Base-by-base conservation (phyloP, 2,797 vertebrate species). In the Iguana delicatissima region DNA sequence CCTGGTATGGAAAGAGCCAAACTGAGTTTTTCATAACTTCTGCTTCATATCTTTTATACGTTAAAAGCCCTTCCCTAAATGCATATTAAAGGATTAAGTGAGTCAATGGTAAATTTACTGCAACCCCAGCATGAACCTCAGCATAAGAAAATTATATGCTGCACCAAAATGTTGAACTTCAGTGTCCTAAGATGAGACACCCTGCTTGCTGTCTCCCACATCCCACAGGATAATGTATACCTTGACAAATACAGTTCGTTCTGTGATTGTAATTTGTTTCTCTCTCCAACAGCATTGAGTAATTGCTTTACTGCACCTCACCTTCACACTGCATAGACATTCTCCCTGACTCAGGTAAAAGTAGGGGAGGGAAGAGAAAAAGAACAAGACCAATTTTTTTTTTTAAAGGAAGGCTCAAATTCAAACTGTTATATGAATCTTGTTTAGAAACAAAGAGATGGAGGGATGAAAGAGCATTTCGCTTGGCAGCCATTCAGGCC, bases 11-110 rank as follows among this genome's bases (percentile, higher is more conserved):
- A 93, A 95, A 89, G 38, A 35, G 80, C 84, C 42, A 89, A 93
- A 1, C 32, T 67, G 35, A 92, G 80, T 93, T 94, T 95, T 87
- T 77, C 91, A 88, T 74, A 95, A 96, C 94, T 93, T 80, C 73
- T 92, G 87, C 88, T 92, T 50, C 8, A 67, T 72, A 77, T 92
- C 94, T 55, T 92, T 96, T 93, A 92, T 84, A 73, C 80, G 69
- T 92, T 82, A 93, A 94, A 93, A 95, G 83, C 18, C 82, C n/a
- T 88, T 89, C 69, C 80, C 82, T 87, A 92, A 80, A 50, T 67
- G 92, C 88, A 92, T 93, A 92, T 80, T 91, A 87, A 94, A 90
- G 89, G 89, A 92, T 82, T 90, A 32, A 2, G 62, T 32, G 80
- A 74, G n/a, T 79, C 29, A 90, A 92, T 95, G 90, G 18, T 92